Base-by-base conservation (phyloP, 2,888 invertebrate species). In the Oxystoma pomonae region DNA sequence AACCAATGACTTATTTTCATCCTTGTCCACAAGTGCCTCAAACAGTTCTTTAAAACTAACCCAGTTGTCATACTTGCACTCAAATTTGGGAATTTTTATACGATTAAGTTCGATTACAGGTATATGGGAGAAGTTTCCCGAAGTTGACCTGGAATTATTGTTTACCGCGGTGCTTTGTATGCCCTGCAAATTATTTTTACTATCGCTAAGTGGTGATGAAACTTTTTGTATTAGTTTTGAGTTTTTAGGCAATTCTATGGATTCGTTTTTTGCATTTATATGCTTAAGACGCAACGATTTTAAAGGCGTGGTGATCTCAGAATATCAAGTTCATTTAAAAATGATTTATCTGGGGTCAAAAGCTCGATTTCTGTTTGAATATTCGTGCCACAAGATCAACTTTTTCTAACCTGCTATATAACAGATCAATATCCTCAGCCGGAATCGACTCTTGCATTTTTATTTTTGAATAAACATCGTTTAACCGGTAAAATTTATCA, bases 311-410 rank as follows among this genome's bases (percentile, higher is more conserved):
- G 35, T 35, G 12, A 35, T 12, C 35, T 35, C 5, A 35, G 3
- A 35, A 35, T 35, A 3, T 35, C 12, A 3, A 35, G 3, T 35
- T 35, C 3, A 35, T 35, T 35, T 35, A 35, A 35, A 35, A 35
- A 12, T 35, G 3, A 3, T 12, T 35, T 35, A 35, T 35, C 35
- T 7, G 35, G 35, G 12, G 3, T 35, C 12, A 56, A 56, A 21
- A 2, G 21, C 19, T 56, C 56, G 1, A 56, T 56, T 19, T 19
- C 19, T 19, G 56, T 56, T 56, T 56, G 56, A 56, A 56, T 20
- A 16, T 56, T 20, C 17, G 17, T 56, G 20, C 16, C 1, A 20
- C n/a, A 3, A 16, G 56, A 12, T 56, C 19, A 2, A 19, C 56
- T 56, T 56, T 56, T 56, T 56, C 5, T 20, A 56, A 56, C 20